Base-by-base conservation (phyloP, 2,113 vertebrate species). In the Leiothrix lutea region DNA sequence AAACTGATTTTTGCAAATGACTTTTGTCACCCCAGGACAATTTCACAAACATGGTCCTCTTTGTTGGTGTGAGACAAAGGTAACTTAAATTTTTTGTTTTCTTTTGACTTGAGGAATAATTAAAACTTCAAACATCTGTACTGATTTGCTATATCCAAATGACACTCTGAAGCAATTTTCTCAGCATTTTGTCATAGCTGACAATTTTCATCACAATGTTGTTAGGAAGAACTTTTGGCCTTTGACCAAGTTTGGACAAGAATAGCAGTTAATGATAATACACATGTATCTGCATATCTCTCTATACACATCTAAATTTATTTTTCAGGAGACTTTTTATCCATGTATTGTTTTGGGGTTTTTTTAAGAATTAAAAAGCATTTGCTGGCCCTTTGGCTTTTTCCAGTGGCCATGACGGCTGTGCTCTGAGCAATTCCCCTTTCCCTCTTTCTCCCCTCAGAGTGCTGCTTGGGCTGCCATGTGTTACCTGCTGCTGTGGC, bases 391-490 rank as follows among this genome's bases (percentile, higher is more conserved):
- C 14, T 78, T 58, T 33, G n/a, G 22, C 18, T 3, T 5, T 83
- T 88, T 62, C n/a, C 31, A 77, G 44, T 45, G 44, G 58, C 58
- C 0, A 0, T 38, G 58, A 24, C n/a, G 61, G 50, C 13, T 0
- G 0, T 65, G n/a, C 61, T 72, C 33, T 23, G 48, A 60, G 35
- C 19, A 84, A 58, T 81, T 88, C 23, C 16, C 21, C 25, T 65
- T 77, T 56, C 45, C n/a, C 26, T 44, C n/a, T 64, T 54, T 79
- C 36, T 40, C 48, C n/a, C 0, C 2, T 1, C 1, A 1, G 26
- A 22, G 47, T 64, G 57, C 48, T 53, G 51, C 48, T 65, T 1
- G 0, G 45, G 36, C 62, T 88, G 70, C 44, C 0, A 2, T 25
- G 38, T 0, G 0, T 56, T 72, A 50, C 15, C 91, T 70, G 42